phyloP scores from a whole-genome alignment of 1,140 invertebrate genomes.

The Sitodiplosis mosellana region DNA sequence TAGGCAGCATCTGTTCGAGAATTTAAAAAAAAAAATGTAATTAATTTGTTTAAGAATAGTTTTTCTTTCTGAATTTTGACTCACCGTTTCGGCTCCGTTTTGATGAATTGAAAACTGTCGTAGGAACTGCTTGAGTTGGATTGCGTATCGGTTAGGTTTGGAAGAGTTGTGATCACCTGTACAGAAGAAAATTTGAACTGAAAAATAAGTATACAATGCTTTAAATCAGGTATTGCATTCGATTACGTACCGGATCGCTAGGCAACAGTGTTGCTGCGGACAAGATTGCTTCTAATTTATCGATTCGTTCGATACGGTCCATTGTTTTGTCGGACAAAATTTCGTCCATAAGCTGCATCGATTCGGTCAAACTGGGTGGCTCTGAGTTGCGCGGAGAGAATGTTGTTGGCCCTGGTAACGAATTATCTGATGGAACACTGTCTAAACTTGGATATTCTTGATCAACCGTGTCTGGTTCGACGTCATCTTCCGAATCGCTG shows the following conservation, averaged over 20 bases:
- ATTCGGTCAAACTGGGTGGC: constrained; percentile 75
- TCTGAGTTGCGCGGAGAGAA: constrained; percentile 53
- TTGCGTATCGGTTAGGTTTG: not conserved
- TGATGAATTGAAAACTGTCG: too few species aligned
- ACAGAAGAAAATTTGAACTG: too few species aligned
- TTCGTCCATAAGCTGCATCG: constrained; percentile 76
- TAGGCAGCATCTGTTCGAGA: constrained; percentile 10
- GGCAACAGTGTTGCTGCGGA: constrained; percentile 49
- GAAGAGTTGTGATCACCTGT: not conserved
- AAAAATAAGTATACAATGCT: too few species aligned
- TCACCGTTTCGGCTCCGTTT: too few species aligned
- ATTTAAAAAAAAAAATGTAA: too few species aligned
- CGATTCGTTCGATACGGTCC: constrained; percentile 72
- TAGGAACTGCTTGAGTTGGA: too few species aligned
- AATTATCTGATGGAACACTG: constrained; percentile 52
- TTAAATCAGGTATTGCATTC: too few species aligned
- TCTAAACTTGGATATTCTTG: constrained; percentile 58
- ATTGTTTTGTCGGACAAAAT: constrained; percentile 65
- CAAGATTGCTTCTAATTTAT: constrained; percentile 65
- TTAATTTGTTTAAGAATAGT: too few species aligned
- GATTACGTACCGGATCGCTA: constrained; percentile 18
- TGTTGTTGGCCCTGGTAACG: constrained; percentile 34
- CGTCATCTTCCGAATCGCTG: constrained; percentile 47
- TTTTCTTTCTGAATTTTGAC: too few species aligned
- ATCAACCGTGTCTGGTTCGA: constrained; percentile 45